Evolutionary conservation across 1,140 invertebrate genomes (phyloP).

Genomic region (Temnothorax longispinosus): DNA sequence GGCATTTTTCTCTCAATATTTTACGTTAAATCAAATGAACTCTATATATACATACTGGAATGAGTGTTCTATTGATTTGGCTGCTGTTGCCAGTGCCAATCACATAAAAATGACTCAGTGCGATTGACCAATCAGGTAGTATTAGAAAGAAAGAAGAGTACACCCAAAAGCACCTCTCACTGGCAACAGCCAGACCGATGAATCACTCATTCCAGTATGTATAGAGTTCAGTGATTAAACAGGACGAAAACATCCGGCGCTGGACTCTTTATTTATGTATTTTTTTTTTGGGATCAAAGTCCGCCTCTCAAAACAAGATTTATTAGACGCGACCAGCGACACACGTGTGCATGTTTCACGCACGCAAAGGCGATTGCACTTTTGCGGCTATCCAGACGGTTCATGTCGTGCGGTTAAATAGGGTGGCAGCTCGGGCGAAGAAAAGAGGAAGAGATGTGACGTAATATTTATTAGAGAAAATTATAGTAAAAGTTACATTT

Average conservation of each 20-base stretch:
- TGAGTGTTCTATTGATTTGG: too few relatives aligned
- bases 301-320: constrained; percentile 2
- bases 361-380: constrained; percentile 25
- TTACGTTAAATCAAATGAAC: background rate
- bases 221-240: background rate
- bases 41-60: too few relatives aligned
- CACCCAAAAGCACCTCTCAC: too few relatives aligned
- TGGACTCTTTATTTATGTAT: background rate
- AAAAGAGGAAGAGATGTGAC: background rate
- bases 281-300: constrained; percentile 16
- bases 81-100: too few relatives aligned
- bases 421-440: background rate
- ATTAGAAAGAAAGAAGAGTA: too few relatives aligned
- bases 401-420: constrained; percentile 16
- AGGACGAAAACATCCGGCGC: background rate
- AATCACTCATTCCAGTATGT: too few relatives aligned
- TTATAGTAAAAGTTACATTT: background rate
- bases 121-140: too few relatives aligned
- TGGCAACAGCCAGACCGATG: too few relatives aligned
- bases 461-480: constrained; percentile 4
- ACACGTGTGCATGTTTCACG: background rate
- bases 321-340: background rate
- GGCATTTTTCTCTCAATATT: background rate
- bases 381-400: constrained; percentile 14
- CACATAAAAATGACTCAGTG: too few relatives aligned